Base-by-base conservation (phyloP, 2,888 invertebrate species). In the Heliconius ethilla region DNA sequence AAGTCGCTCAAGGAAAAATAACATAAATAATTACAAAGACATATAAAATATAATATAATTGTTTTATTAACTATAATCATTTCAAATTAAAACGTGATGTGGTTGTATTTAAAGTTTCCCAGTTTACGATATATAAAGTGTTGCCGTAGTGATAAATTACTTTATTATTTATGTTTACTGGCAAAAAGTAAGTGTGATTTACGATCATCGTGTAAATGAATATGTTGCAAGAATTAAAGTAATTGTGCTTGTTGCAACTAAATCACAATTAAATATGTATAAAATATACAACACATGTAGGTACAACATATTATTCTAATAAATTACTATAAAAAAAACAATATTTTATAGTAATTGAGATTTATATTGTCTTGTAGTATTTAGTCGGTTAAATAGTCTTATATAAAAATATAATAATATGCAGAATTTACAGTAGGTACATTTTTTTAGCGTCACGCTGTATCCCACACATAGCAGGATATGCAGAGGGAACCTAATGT, bases 71-170 rank as follows among this genome's bases (percentile, higher is more conserved):
- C 63, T 51, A 79, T 80, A 78, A 80, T 80, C 78, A 79, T 77
- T 82, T 77, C 78, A 79, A 80, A 82, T 81, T 79, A 82, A 82
- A 80, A 78, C 77, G 76, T 80, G 77, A 74, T 79, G 74, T 77
- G 67, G 75, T 13, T 77, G 70, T 78, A 80, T 79, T 81, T 80
- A 77, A 80, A 80, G 79, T 79, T 77, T 78, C 76, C 75, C 77
- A 78, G 73, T 76, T 80, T 77, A 78, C 81, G 79, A 82, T 81
- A 77, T 80, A 82, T 81, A 75, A 80, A 77, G 82, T 82, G 82
- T 70, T 78, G 78, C 78, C 77, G 73, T 77, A 79, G 70, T 76
- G 78, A 81, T 80, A 82, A 81, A 82, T 81, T 80, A 82, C 69
- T 59, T 74, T 45, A 75, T 78, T 77, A 80, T 80, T 78, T 78